Base-by-base conservation (phyloP, 2,888 invertebrate genomes). In the Drosophila austrosaltans region DNA sequence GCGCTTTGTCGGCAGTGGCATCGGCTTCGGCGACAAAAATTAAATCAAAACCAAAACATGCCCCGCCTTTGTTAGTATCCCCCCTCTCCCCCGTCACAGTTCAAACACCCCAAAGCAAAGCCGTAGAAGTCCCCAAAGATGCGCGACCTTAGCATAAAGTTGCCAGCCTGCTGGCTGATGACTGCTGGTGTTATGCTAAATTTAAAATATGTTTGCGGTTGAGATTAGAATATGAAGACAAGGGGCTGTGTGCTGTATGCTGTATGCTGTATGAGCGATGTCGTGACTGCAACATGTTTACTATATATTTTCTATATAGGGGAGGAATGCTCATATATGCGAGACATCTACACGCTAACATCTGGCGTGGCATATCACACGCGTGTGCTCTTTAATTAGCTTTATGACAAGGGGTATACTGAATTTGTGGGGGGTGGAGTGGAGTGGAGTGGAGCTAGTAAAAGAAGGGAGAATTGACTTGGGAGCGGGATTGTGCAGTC, bases 361-460 rank as follows among this genome's bases (percentile, higher is more conserved):
- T 86, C 86, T 86, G 86, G 86, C 85, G 68, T 75, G 82, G 80
- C 87, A 85, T 70, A 85, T 87, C 86, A 86, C 77, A 82, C 82
- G 77, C 83, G 81, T 81, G 79, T 73, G 79, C 76, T 73, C 82
- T 82, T 86, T 87, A 87, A 87, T 87, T 87, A 87, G 87, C 86
- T 84, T 63, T 63, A 53, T 22, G 58, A 20, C 20, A 44, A 67
- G 62, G 65, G 59, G 64, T 40, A 5, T 5, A 30, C 30, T 30
- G 30, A 30, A 30, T 30, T 30, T 28, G 2, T 3, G 20, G 20
- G 4, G 25, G 20, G 10, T 16, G 16, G 16, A 16, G 16, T 16
- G 57, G 63, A 36, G 6, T 16, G 0, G 16, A 16, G 16, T 16
- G n/a, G 20, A 59, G 30, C n/a, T 28, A 56, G 20, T 32, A 36